Evolutionary conservation across 1,140 invertebrate genomes (phyloP).

Genomic region (Coenobita brevimanus): DNA sequence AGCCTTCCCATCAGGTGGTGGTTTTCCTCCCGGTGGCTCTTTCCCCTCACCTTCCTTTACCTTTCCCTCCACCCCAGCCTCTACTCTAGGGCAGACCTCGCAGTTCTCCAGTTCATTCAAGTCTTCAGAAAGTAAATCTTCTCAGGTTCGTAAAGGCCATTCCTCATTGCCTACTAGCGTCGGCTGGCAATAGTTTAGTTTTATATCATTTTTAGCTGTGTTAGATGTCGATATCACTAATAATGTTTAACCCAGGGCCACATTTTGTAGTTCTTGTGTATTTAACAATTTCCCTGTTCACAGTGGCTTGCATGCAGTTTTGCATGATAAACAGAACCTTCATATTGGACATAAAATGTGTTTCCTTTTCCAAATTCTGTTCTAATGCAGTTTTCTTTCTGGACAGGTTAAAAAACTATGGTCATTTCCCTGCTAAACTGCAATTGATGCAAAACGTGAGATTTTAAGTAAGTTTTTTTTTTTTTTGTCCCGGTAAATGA

Average conservation of each 20-base stretch:
- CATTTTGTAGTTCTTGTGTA: conserved; percentile 39
- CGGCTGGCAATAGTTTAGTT: conserved; percentile 52
- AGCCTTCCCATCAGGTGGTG: conserved; percentile 41
- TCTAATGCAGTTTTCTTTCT: conserved; percentile 68
- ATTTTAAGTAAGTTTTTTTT: conserved; percentile 68
- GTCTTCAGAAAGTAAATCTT: conserved; percentile 70
- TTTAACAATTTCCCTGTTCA: conserved; percentile 60
- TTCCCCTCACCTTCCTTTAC: conserved; percentile 43
- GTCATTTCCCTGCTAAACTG: conserved; percentile 68
- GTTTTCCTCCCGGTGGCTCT: conserved; percentile 13
- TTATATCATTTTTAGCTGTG: conserved; percentile 48
- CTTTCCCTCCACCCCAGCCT: conserved; percentile 43
- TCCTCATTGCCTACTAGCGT: conserved; percentile 35
- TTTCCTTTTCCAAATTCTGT: conserved; percentile 51
- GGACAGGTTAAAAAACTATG: conserved; percentile 70
- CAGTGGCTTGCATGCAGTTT: conserved; percentile 59
- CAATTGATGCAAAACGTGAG: conserved; percentile 66
- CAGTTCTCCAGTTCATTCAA: conserved; percentile 67
- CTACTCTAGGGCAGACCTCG: conserved; percentile 61
- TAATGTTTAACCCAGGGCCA: conserved; percentile 59
- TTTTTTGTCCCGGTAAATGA: conserved; percentile 51
- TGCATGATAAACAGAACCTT: conserved; percentile 57
- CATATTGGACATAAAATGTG: conserved; percentile 61
- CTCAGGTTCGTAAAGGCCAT: conserved; percentile 65
- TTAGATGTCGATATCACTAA: conserved; percentile 65